These are phyloP conservation scores for Drosophila koepferae DNA, from an alignment of 2,888 invertebrate species.

Conservation along the genomic window DNA sequence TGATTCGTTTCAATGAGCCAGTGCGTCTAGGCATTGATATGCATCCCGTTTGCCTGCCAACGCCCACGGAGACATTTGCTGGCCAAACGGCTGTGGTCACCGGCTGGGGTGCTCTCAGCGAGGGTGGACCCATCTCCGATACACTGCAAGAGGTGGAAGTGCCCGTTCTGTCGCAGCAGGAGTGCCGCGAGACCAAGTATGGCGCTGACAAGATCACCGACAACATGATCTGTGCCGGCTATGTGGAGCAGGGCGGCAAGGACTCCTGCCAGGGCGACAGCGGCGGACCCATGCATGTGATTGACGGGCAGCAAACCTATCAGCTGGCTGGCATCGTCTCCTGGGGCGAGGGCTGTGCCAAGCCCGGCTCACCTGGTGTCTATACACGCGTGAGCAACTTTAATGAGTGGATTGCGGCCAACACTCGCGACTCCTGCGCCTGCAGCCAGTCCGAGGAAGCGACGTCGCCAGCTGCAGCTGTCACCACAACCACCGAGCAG, in stretches of 20 bases:
- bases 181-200: slow-evolving; percentile 80
- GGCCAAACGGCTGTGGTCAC: slow-evolving; percentile 87
- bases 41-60: slow-evolving; percentile 92
- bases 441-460: slow-evolving; percentile 84
- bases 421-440: slow-evolving; percentile 89
- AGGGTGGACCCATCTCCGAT: slow-evolving; percentile 89
- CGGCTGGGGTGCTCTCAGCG: slow-evolving; percentile 92
- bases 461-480: slow-evolving; percentile 6
- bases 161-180: slow-evolving; percentile 89
- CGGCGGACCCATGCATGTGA: slow-evolving; percentile 83
- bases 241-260: slow-evolving; percentile 79
- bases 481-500: slow-evolving; percentile 35
- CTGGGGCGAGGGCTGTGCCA: slow-evolving; percentile 85
- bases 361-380: slow-evolving; percentile 91
- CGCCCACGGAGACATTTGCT: slow-evolving; percentile 76
- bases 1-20: slow-evolving; percentile 88
- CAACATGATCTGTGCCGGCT: slow-evolving; percentile 84
- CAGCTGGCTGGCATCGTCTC: slow-evolving; percentile 89
- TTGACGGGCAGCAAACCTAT: slow-evolving; percentile 51
- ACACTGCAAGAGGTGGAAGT: slow-evolving; percentile 90
- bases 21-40: slow-evolving; percentile 87
- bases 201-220: slow-evolving; percentile 80
- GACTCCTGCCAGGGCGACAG: slow-evolving; percentile 85
- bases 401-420: slow-evolving; percentile 88
- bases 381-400: slow-evolving; percentile 93